A percentile compares a stretch with the other conserved stretches of the same genome.
These are phyloP conservation scores for Yoshiicerus persimilis DNA, from an alignment of 1,140 invertebrate genomes.

Conservation along the genomic window DNA sequence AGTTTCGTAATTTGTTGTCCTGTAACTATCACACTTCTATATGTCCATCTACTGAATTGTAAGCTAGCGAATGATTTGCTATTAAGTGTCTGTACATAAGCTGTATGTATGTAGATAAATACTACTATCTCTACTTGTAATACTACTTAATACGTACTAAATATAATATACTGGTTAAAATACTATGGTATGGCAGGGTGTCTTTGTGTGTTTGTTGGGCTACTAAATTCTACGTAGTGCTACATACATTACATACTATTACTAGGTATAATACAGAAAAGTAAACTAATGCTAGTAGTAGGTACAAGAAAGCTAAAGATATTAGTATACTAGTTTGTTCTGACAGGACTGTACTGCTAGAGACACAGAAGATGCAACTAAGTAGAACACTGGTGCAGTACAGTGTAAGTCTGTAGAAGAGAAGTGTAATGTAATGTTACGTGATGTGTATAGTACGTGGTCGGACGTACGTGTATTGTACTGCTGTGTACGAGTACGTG, in stretches of 20 bases:
- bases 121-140: neutral
- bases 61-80: neutral
- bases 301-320: too few relatives aligned
- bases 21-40: too few relatives aligned
- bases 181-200: constrained; percentile 7
- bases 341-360: neutral
- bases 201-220: neutral
- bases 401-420: neutral
- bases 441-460: constrained; percentile 10
- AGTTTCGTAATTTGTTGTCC: too few relatives aligned
- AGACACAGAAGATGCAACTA: neutral
- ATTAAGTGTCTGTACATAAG: neutral
- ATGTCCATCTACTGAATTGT: neutral
- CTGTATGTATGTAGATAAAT: neutral
- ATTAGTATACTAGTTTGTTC: neutral
- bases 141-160: neutral
- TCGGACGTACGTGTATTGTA: constrained; percentile 2
- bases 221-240: neutral
- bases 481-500: neutral
- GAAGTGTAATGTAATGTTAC: neutral
- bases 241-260: neutral
- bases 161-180: neutral
- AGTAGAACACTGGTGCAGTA: neutral
- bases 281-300: neutral
- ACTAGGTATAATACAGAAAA: neutral